Base-by-base conservation (phyloP, 2,888 invertebrate species). In the Cyrtodaria siliqua region DNA sequence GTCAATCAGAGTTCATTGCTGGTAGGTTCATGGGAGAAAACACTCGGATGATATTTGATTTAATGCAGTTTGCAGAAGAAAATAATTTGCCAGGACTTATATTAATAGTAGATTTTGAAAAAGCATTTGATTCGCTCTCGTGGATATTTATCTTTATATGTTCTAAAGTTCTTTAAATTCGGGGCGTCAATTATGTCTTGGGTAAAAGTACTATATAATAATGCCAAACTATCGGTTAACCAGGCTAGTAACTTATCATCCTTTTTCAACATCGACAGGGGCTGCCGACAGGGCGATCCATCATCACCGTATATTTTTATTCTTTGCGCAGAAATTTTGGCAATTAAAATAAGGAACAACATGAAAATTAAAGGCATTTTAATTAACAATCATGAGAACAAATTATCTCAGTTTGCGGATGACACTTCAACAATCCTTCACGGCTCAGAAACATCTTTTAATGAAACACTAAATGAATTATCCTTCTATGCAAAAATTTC, bases 401-500 rank as follows among this genome's bases (percentile, higher is more conserved):
- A 53, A 29, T n/a, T 56, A n/a, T 55, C 23, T 47, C 70, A 70
- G 55, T 62, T 47, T 33, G 62, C 62, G 24, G 70, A 70, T 70
- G 62, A 56, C 23, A 70, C 62, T 2, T 40, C 62, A 18, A 14
- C 62, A 8, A 33, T 62, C 24, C 44, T 70, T 8, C 56, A 70
- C 44, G 62, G 62, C 20, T 44, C 61, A 2, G 49, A 55, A 42
- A 18, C 44, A 23, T 55, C 27, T 18, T 40, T 53, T 16, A 53
- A 53, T 50, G 44, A 52, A 38, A 50, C 62, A 26, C 24, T 56
- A 23, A 23, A 26, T 8, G 38, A 61, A 14, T 9, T 70, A 27
- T 20, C 47, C 14, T 47, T 29, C 3, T 62, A 33, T 20, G 49
- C 62, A 33, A 33, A 33, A 50, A 29, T 26, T 18, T 62, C 49